Conservation (phyloP, 30 jellyfish, hydroid and myxozoan species). For the Chrysaora quinquecirrha region DNA sequence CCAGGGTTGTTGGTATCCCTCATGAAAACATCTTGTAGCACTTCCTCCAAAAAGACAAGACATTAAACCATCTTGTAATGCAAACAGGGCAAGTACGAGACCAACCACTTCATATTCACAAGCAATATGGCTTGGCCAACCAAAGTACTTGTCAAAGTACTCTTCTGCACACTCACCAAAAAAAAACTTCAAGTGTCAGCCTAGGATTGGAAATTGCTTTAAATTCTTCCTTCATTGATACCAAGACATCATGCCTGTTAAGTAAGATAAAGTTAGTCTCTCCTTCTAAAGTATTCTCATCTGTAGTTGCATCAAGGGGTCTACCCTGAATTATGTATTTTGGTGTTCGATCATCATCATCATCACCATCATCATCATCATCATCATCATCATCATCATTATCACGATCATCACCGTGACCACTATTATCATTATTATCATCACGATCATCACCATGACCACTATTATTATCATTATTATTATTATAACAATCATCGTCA, state of each 20-base stretch:
- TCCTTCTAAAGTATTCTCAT: not conserved
- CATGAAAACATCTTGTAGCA: not conserved
- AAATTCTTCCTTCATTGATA: constrained; percentile 8
- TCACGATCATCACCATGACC: too few species aligned
- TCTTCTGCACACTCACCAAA: constrained; percentile 1
- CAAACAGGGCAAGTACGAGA: not conserved
- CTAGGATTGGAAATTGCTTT: constrained; percentile 4
- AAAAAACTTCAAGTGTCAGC: constrained; percentile 17
- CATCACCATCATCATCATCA: too few species aligned
- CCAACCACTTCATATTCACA: not conserved
- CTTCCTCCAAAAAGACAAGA: not conserved
- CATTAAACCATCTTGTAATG: not conserved
- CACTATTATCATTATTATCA: too few species aligned
- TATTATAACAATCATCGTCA: too few species aligned
- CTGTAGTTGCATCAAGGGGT: constrained; percentile 6
- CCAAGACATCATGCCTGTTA: not conserved
- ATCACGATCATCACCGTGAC: too few species aligned
- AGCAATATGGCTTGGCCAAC: not conserved
- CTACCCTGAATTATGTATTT: not conserved
- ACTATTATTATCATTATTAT: too few species aligned
- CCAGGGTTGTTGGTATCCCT: not conserved
- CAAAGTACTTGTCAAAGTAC: not conserved
- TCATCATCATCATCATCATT: too few species aligned
- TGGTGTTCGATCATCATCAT: too few species aligned
- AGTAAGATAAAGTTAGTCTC: constrained; percentile 6